Conservation (phyloP, 2,888 invertebrate species). For the Plagiodera versicolora region DNA sequence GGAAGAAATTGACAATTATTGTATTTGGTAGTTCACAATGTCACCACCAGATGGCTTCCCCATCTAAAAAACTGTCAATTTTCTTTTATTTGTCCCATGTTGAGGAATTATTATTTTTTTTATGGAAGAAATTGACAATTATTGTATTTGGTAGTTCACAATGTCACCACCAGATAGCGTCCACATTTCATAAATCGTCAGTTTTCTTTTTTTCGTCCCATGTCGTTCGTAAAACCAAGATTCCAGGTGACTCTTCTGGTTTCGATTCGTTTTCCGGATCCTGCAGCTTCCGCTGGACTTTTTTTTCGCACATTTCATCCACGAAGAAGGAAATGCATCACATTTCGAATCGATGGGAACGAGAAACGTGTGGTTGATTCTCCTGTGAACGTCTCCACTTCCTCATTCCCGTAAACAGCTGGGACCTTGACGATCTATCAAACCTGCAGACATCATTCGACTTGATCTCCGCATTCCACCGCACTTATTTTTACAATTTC, state of each 20-base stretch:
- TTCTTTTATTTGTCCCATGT: no score
- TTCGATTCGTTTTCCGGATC: constrained; percentile 1
- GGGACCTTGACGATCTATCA: constrained; percentile 11
- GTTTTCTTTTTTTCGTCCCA: no score
- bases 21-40: no score
- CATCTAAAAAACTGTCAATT: no score
- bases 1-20: no score
- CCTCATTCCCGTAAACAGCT: background rate
- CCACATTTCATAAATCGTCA: no score
- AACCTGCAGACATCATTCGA: constrained; percentile 22
- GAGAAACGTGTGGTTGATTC: background rate
- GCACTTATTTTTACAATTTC: constrained; percentile 22
- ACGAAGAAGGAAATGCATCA: background rate
- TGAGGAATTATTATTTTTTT: no score
- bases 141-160: no score
- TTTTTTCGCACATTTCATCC: background rate
- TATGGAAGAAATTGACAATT: no score
- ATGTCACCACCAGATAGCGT: no score
- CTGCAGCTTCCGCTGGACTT: background rate
- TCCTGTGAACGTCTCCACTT: background rate
- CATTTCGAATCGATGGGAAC: background rate
- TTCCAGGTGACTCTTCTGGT: background rate
- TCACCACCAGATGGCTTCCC: no score
- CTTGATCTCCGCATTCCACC: constrained; percentile 21
- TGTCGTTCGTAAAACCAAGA: no score